phyloP scores from a whole-genome alignment of 2,797 vertebrate species.

The Tapirus indicus region DNA sequence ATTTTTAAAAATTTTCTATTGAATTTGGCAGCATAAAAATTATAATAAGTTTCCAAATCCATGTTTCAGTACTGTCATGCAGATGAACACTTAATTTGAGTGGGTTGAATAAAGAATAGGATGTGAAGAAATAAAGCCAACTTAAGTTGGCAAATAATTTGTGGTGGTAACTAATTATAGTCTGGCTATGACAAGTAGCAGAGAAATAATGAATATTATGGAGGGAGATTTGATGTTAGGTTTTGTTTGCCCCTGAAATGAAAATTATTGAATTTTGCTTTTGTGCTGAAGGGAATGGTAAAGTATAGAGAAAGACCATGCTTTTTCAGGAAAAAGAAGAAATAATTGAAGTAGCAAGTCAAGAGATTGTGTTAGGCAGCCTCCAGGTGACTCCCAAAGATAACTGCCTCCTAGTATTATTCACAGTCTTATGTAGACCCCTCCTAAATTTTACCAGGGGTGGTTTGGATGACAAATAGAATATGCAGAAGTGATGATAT shows the following conservation, averaged over 20 bases:
- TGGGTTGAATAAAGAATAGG: background rate
- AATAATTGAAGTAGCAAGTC: background rate
- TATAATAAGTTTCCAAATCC: background rate
- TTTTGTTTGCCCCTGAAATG: background rate
- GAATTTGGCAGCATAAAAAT: background rate
- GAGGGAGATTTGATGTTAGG: background rate
- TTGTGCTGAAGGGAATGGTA: background rate
- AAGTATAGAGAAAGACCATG: background rate
- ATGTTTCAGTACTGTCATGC: background rate
- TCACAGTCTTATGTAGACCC: background rate
- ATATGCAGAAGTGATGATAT: background rate
- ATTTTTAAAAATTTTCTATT: background rate
- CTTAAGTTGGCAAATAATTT: background rate
- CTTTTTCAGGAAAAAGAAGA: background rate
- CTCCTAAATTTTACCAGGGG: background rate
- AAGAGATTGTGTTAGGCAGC: background rate
- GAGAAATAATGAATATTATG: background rate
- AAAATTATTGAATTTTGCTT: background rate
- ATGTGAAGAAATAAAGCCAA: background rate
- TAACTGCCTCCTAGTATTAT: background rate
- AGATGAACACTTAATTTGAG: background rate
- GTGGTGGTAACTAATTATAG: background rate
- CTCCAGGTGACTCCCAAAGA: background rate
- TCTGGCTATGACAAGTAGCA: background rate
- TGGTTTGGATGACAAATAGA: background rate